Base-by-base conservation (phyloP, 2,113 vertebrate species). In the Bufo gargarizans region DNA sequence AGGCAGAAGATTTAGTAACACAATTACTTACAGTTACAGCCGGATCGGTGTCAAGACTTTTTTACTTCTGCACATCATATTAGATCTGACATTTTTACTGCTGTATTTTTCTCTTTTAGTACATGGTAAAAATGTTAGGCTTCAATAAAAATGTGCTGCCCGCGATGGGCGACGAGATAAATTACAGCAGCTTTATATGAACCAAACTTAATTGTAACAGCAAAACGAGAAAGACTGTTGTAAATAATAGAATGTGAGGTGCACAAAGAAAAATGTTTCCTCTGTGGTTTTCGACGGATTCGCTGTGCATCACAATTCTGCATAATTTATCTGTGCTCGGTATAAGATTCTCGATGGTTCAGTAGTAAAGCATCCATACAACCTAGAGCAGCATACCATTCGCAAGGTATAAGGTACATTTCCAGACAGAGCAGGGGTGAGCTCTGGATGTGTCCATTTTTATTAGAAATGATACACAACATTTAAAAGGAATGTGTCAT, bases 21-120 rank as follows among this genome's bases (percentile, higher is more conserved):
- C 82, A 84, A 83, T 83, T 50, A 69, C 63, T 84, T 55, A 53
- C n/a, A 84, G 63, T 84, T 84, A 84, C 63, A 84, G 82, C 82
- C 55, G 82, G 82, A 84, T 84, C 49, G 63, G 63, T 84, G 82
- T 84, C 82, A 84, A 69, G 63, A 71, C 82, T 84, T 84, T 84
- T 78, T 82, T 10, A 33, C 12, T 53, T 69, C 14, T 55, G 50
- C 82, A 71, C 20, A 71, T 84, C 82, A 84, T 84, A 69, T 84
- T 71, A 84, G 47, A 84, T 84, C 17, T 84, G 82, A 84, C 82
- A 71, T 84, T 84, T 84, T 84, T 71, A 84, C 63, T 20, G 63
- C 47, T 71, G 49, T 53, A 84, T 84, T 55, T 53, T 67, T 69
- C 82, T 69, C 20, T 84, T 84, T 84, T 71, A 84, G 47, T 69